These are phyloP conservation scores for Brienomyrus brachyistius DNA, from an alignment of 2,113 vertebrate species.

Conservation along the genomic window DNA sequence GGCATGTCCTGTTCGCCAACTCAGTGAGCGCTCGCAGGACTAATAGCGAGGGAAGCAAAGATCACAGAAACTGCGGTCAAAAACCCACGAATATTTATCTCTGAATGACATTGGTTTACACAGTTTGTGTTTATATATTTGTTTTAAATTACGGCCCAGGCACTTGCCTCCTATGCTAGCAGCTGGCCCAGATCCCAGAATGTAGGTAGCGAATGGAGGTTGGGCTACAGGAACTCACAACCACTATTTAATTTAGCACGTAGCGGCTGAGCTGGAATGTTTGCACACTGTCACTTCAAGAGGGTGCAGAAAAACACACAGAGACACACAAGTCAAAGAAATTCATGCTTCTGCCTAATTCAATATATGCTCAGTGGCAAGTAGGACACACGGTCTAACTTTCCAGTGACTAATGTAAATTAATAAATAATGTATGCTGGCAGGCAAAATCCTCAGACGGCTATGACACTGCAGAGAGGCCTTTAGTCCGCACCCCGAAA, in stretches of 20 bases:
- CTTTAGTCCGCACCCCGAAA: neutral
- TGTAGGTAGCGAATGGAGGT: neutral
- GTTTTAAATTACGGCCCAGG: neutral
- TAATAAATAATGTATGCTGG: neutral
- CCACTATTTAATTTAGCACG: neutral
- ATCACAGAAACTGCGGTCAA: neutral
- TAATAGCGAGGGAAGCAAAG: neutral
- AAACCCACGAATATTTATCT: neutral
- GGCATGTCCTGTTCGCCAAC: neutral
- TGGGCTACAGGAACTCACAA: neutral
- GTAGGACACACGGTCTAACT: neutral
- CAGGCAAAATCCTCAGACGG: neutral
- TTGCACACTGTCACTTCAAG: neutral
- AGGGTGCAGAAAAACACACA: neutral
- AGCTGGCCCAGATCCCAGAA: slow-evolving; percentile 1
- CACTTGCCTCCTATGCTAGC: neutral
- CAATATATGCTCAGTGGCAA: neutral
- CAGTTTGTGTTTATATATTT: neutral
- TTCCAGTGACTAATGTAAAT: neutral
- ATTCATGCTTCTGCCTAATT: neutral
- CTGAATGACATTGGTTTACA: neutral
- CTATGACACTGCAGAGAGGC: neutral
- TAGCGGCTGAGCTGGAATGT: neutral
- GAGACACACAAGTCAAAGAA: neutral
- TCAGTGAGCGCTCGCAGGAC: neutral